Base-by-base conservation (phyloP, 2,113 vertebrate species). In the Thomomys bottae region DNA sequence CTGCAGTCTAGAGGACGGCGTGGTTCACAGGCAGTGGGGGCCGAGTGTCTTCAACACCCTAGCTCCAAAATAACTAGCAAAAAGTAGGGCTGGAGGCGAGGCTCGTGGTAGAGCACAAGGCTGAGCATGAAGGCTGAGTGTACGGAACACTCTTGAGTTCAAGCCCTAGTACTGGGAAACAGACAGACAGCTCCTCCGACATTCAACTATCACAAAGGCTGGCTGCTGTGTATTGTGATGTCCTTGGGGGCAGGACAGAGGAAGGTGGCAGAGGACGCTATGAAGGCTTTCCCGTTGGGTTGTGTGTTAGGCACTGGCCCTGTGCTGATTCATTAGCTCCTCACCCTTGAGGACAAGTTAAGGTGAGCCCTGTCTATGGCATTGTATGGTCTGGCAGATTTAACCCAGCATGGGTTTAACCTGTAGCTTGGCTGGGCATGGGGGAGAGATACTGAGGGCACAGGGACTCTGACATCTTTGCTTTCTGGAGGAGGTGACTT, bases 401-500 rank as follows among this genome's bases (percentile, higher is more conserved):
- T 4, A 11, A 66, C 4, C 21, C 14, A 30, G 45, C 9, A 59
- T n/a, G n/a, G n/a, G n/a, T n/a, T n/a, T n/a, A n/a, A n/a, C n/a
- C n/a, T 15, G n/a, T 6, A 76, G 28, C 63, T 3, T 1, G 45
- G 59, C n/a, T 36, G 14, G 28, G 32, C 45, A 17, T 1, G 3
- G 5, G 75, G 57, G 40, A 61, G 32, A 81, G 88, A 40, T 4
- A 8, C 2, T 10, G 2, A 89, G 30, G 26, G 21, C 28, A 70
- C 0, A 0, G n/a, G 30, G 24, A 64, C 32, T 4, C 0, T 14
- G 26, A 20, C 18, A 30, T 23, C 36, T 23, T 3, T 5, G 45
- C 68, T 71, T 84, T 67, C 36, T 67, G 75, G 57, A 57, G 64
- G 49, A 72, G 12, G 4, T 9, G 49, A 49, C 24, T 80, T 75